Evolutionary conservation across 2,888 invertebrate genomes (phyloP), one percentile per base, ranked within the genome.

Genomic region (Archips crataeganus): DNA sequence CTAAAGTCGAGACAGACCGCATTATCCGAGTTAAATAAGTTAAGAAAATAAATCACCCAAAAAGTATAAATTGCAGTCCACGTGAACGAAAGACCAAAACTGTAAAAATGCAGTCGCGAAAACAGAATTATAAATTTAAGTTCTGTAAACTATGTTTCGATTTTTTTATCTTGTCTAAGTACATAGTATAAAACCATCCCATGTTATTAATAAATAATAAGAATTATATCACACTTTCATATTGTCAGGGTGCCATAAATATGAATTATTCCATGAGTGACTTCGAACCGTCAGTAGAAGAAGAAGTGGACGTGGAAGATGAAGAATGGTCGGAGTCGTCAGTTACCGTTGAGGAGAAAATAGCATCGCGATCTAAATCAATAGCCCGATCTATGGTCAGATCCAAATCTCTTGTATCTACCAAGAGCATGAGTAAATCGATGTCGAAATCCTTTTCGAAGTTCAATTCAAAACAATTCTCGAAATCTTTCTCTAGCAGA

Each of bases 231-330:
- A 49, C 49, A 49, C n/a, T 49, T 47, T 47, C 23, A 4, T 47
- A 6, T 54, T 57, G 3, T 23, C 36, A 67, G 66, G 36, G 6
- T 0, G 15, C 10, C 0, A 13, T 54, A 0, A 15, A 64, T 8
- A 8, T 10, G 23, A 59, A n/a, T 9, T 84, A 78, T 77, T 88
- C 91, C 3, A 78, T 84, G 51, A 86, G 83, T 67, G 87, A 86
- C 23, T 87, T 79, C 61, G 82, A 85, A 49, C 67, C 79, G 0
- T 77, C 82, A 5, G 76, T 75, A 15, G 81, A 81, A 54, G 82
- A 77, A 13, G 79, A 79, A 71, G 78, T 73, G 36, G 54, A 67
- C 1, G 70, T 76, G 49, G 84, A 84, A 23, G 79, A 77, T 42
- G 89, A 87, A 32, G 80, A 85, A 32, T 57, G 57, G 57, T 11